Conservation (phyloP, 1,140 invertebrate genomes). For the Penaeus japonicus region DNA sequence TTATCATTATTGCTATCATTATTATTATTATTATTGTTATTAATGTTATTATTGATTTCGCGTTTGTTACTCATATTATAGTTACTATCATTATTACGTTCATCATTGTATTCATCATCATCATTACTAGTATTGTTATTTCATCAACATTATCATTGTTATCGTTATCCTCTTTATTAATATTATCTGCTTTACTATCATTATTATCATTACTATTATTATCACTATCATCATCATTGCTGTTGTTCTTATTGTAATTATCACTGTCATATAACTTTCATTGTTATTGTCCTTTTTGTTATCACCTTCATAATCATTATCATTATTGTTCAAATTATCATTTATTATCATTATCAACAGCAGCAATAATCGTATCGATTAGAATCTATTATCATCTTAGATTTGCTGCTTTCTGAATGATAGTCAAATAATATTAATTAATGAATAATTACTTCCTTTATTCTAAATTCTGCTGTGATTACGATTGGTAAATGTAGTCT, state of each 20-base stretch:
- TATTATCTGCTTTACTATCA: not conserved
- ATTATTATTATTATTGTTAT: not conserved
- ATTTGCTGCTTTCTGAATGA: no score
- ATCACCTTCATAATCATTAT: not conserved
- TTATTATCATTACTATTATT: not conserved
- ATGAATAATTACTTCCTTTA: no score
- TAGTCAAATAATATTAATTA: no score
- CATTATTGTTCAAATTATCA: not conserved
- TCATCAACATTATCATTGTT: not conserved
- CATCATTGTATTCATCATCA: no score
- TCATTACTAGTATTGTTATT: not conserved
- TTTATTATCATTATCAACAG: not conserved
- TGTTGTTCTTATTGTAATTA: not conserved
- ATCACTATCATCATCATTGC: constrained; percentile 2
- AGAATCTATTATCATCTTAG: no score
- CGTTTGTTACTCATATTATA: not conserved
- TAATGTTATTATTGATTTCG: not conserved
- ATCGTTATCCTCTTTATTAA: not conserved
- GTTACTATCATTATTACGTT: no score
- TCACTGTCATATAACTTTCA: no score
- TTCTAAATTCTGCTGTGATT: no score
- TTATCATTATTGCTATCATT: not conserved
- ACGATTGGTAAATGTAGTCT: no score
- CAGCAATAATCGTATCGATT: not conserved
- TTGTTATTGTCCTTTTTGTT: no score